These are phyloP conservation scores for Podabrus alpinus DNA, from an alignment of 2,888 invertebrate genomes.

Conservation along the genomic window DNA sequence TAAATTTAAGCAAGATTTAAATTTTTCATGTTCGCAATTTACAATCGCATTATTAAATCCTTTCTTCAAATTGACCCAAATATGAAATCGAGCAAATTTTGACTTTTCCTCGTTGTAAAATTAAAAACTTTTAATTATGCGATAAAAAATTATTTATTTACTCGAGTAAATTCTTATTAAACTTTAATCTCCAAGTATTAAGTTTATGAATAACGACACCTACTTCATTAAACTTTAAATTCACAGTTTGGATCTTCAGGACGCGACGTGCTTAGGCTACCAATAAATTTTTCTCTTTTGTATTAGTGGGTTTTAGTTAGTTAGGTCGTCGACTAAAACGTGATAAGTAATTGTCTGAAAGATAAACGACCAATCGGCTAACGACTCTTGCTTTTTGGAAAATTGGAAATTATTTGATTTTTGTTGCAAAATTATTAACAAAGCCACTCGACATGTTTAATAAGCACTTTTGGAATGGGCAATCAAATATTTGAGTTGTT, in stretches of 20 bases:
- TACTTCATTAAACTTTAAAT: not conserved
- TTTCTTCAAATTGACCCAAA: conserved; percentile 8
- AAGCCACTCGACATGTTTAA: not conserved
- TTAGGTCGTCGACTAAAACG: not conserved
- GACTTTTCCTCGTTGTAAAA: not conserved
- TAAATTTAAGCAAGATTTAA: not conserved
- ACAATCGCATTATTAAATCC: not conserved
- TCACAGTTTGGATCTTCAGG: not conserved
- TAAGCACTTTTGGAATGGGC: not conserved
- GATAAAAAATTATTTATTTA: not conserved
- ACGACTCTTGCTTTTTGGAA: not conserved
- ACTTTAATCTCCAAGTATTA: not conserved
- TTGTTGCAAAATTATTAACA: not conserved
- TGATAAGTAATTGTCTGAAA: not conserved
- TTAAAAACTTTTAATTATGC: not conserved
- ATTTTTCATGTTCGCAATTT: not conserved
- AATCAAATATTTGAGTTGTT: not conserved
- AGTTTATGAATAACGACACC: not conserved
- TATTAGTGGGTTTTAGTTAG: not conserved
- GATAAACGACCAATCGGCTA: not conserved
- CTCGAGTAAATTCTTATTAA: not conserved
- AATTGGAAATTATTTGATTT: not conserved
- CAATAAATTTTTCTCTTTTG: not conserved
- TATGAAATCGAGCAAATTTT: conserved; percentile 6
- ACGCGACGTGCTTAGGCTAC: not conserved